Conservation (phyloP, 2,888 invertebrate species). For the Philereme transversata region DNA sequence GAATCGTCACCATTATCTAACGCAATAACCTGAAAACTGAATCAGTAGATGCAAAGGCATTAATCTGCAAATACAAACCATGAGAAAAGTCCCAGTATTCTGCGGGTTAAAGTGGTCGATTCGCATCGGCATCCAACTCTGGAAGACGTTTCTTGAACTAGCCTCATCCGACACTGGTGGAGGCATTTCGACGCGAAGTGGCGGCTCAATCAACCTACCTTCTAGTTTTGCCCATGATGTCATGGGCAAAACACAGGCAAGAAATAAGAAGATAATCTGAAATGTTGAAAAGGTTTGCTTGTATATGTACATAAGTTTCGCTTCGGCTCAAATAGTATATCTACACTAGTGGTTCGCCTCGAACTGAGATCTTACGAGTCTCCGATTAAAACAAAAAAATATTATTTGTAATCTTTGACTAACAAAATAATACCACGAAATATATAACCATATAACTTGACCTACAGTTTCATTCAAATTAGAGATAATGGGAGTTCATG, state of each 20-base stretch:
- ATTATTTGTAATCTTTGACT: too few species aligned
- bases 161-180: constrained; percentile 59
- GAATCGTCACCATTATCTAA: too few species aligned
- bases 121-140: constrained; percentile 79
- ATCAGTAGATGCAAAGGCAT: background rate
- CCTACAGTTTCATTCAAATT: too few species aligned
- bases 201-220: constrained; percentile 54
- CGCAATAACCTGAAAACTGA: too few species aligned
- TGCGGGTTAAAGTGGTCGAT: constrained; percentile 84
- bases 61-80: constrained; percentile 54
- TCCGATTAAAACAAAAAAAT: too few species aligned
- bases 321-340: too few species aligned
- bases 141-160: constrained; percentile 50
- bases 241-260: constrained; percentile 20
- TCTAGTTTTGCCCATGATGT: constrained; percentile 42
- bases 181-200: constrained; percentile 64
- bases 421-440: too few species aligned
- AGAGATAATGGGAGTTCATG: too few species aligned
- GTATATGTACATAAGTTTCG: too few species aligned
- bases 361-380: too few species aligned
- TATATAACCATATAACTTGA: too few species aligned
- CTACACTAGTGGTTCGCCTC: too few species aligned
- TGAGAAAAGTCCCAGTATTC: constrained; percentile 79
- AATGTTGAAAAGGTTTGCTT: constrained; percentile 3
- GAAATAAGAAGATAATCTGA: constrained; percentile 25